These are phyloP conservation scores for Oncorhynchus nerka DNA, from an alignment of 2,113 vertebrate genomes.

Conservation along the genomic window DNA sequence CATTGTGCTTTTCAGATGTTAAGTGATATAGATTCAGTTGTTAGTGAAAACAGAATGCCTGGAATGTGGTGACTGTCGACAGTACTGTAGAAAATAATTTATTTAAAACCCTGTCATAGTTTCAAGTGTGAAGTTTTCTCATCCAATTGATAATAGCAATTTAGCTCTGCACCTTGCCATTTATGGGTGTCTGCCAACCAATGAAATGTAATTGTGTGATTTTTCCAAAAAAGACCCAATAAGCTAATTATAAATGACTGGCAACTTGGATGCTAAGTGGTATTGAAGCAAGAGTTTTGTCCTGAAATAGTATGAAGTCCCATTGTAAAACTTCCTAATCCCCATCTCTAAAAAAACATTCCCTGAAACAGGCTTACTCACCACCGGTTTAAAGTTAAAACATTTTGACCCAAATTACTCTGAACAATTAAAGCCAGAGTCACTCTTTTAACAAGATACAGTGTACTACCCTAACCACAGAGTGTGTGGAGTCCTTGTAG, in stretches of 20 bases:
- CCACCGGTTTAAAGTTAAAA: constrained; percentile 34
- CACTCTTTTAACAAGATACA: constrained; percentile 49
- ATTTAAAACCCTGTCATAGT: too few relatives aligned
- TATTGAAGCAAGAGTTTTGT: constrained; percentile 25
- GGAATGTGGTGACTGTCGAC: too few relatives aligned
- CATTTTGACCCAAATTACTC: constrained; percentile 37
- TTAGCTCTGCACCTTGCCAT: constrained; percentile 26
- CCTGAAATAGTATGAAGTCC: constrained; percentile 41
- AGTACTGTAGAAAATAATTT: too few relatives aligned
- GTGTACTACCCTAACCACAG: constrained; percentile 49
- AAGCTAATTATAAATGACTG: constrained; percentile 13
- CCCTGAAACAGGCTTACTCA: constrained; percentile 22
- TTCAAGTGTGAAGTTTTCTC: background rate
- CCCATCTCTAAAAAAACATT: constrained; percentile 36
- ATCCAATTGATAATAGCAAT: constrained; percentile 24
- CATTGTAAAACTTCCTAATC: constrained; percentile 45
- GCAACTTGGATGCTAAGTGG: constrained; percentile 24
- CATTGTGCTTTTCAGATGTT: too few relatives aligned
- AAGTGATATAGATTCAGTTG: too few relatives aligned
- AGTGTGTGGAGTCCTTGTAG: constrained; percentile 41
- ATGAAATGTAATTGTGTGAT: constrained; percentile 33
- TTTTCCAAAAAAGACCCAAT: constrained; percentile 41
- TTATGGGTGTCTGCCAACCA: constrained; percentile 1
- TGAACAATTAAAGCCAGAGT: constrained; percentile 57
- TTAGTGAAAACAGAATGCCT: too few relatives aligned